A percentile compares a stretch with the other conserved stretches of the same genome.
Conservation (phyloP, 1,140 invertebrate species). For the Plutomurus gul region DNA sequence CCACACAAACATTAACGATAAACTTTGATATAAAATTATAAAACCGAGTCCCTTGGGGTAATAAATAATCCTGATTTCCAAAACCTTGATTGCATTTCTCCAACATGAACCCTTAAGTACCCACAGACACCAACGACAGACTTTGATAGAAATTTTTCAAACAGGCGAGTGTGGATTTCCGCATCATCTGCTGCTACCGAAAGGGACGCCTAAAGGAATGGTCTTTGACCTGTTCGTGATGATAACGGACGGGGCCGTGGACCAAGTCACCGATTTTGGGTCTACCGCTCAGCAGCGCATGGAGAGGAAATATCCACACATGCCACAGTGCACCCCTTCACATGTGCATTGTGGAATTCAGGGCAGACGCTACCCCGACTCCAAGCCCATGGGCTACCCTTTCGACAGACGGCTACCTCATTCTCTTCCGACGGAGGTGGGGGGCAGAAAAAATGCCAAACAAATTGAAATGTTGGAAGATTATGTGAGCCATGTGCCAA, state of each 20-base stretch:
- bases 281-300: no score
- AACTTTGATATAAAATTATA: no score
- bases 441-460: neutral
- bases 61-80: no score
- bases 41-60: no score
- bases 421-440: neutral
- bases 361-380: neutral
- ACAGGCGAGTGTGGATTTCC: slow-evolving; percentile 54
- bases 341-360: neutral
- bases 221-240: slow-evolving; percentile 55
- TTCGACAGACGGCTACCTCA: neutral
- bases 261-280: no score
- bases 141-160: no score
- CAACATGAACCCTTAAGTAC: no score
- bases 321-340: neutral
- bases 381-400: neutral
- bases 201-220: slow-evolving; percentile 53
- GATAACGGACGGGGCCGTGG: slow-evolving; percentile 46
- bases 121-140: no score
- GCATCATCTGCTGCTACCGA: slow-evolving; percentile 55
- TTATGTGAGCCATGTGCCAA: neutral
- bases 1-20: no score
- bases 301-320: no score
- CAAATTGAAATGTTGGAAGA: no score
- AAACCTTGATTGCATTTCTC: no score